These are phyloP conservation scores for Xanthia togata DNA, from an alignment of 2,888 invertebrate species.

Conservation along the genomic window DNA sequence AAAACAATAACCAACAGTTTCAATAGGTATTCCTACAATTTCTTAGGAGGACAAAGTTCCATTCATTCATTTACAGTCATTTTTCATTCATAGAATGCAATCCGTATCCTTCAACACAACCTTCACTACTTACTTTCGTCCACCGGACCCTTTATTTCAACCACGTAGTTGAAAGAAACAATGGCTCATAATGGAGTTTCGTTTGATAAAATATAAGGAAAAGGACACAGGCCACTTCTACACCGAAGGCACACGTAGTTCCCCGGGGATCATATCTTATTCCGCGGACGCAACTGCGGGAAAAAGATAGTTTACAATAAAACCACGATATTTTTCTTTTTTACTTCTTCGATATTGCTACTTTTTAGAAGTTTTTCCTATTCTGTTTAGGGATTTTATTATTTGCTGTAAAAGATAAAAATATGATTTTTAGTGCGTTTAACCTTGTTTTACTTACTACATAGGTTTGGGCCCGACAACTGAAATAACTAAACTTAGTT, in stretches of 20 bases:
- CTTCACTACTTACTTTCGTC: background rate
- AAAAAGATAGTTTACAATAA: conserved; percentile 47
- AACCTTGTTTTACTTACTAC: conserved; percentile 17
- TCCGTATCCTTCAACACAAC: conserved; percentile 11
- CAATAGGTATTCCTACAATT: background rate
- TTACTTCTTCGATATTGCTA: conserved; percentile 22
- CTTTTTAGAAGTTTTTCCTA: conserved; percentile 7
- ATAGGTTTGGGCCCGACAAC: conserved; percentile 37
- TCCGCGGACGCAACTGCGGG: conserved; percentile 40
- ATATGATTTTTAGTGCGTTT: conserved; percentile 2
- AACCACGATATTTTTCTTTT: conserved; percentile 46
- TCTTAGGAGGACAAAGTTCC: background rate
- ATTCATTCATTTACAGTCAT: background rate
- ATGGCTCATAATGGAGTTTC: conserved; percentile 45
- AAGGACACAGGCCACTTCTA: conserved; percentile 30
- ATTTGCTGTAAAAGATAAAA: background rate
- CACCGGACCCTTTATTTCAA: conserved; percentile 13
- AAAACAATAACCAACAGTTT: background rate
- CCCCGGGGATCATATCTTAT: conserved; percentile 55
- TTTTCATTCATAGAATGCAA: no score
- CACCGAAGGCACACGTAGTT: conserved; percentile 32
- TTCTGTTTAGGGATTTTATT: conserved; percentile 8
- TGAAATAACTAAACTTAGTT: conserved; percentile 63
- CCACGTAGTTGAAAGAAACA: conserved; percentile 49
- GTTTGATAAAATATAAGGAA: conserved; percentile 52